Conservation (phyloP, 2,113 vertebrate genomes). For the Austrofundulus limnaeus region DNA sequence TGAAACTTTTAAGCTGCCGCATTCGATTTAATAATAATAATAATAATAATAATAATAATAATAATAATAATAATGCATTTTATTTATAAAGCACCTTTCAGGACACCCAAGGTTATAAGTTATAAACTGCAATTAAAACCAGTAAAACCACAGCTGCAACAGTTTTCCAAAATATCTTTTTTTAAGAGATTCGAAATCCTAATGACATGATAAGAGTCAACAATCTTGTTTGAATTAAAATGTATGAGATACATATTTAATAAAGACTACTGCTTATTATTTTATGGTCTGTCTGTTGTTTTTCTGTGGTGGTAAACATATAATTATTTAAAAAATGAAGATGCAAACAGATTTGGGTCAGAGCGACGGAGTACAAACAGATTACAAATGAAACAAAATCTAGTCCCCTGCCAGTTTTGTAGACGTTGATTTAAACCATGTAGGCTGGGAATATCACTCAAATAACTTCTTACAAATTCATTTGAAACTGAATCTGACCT, state of each 20-base stretch:
- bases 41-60: too few species aligned
- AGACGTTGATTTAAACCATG: neutral
- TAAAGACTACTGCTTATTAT: neutral
- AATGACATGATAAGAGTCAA: slow-evolving; percentile 20
- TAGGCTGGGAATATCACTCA: neutral
- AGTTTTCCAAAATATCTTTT: neutral
- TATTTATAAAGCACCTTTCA: too few species aligned
- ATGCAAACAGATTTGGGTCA: neutral
- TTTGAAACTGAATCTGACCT: too few species aligned
- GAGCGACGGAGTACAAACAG: neutral
- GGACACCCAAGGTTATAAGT: too few species aligned
- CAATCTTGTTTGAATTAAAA: neutral
- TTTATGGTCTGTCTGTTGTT: neutral
- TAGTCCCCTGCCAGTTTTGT: neutral
- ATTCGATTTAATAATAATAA: too few species aligned
- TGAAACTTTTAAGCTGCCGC: neutral
- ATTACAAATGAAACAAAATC: neutral
- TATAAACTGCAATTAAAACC: neutral
- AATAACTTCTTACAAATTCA: neutral
- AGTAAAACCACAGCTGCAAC: neutral
- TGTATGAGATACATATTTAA: neutral
- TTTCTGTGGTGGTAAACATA: neutral
- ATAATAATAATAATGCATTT: too few species aligned
- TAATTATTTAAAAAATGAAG: neutral
- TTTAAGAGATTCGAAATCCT: neutral